Evolutionary conservation across 2,113 vertebrate species (phyloP).

Genomic region (Microtus richardsoni): DNA sequence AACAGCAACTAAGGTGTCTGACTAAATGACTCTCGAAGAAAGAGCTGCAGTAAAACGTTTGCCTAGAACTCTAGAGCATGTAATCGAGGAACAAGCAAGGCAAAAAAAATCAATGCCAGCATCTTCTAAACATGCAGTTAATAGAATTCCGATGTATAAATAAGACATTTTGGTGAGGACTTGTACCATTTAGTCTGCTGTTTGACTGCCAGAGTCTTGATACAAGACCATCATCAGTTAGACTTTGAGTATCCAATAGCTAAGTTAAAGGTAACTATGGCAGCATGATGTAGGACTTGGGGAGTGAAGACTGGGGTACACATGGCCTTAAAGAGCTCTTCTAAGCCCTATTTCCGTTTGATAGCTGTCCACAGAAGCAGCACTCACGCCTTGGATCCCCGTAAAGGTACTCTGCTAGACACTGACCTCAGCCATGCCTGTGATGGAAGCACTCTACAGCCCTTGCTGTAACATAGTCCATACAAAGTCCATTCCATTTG

Average conservation of each 20-base stretch:
- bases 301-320: neutral
- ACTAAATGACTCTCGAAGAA: constrained; percentile 31
- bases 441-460: neutral
- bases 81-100: constrained; percentile 7
- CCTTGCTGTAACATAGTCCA: neutral
- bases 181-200: neutral
- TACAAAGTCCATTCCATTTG: neutral
- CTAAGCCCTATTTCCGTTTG: neutral
- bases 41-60: constrained; percentile 18
- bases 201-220: neutral
- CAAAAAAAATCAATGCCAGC: neutral
- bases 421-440: neutral
- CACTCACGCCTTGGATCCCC: neutral
- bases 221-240: neutral
- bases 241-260: neutral
- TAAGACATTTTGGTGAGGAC: neutral
- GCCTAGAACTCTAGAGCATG: neutral
- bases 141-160: neutral
- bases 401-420: neutral
- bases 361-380: neutral
- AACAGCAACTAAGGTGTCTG: neutral
- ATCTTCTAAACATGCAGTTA: neutral
- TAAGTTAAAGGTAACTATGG: neutral
- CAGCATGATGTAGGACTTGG: neutral
- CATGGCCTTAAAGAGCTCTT: neutral